Evolutionary conservation across 2,888 invertebrate species (phyloP), one percentile per base, ranked within the genome.

Genomic region (Spisula subtruncata): DNA sequence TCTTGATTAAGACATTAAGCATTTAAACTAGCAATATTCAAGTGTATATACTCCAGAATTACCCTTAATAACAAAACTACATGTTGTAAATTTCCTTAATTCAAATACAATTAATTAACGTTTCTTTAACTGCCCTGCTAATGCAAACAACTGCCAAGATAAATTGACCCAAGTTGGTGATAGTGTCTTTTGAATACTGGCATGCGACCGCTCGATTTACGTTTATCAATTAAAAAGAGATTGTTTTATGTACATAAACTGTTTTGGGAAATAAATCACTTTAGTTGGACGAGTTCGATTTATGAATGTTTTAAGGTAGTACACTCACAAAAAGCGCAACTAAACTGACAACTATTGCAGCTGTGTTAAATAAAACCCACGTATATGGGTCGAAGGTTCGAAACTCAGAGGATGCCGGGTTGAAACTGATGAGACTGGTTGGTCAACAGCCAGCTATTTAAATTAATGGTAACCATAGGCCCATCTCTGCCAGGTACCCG

Each of bases 121-220:
- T 82, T 25, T 81, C 46, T 87, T 87, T 87, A 48, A 79, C 18
- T 48, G 41, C 29, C 10, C 60, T 35, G 60, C 54, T 83, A 48
- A 85, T 60, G 85, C 46, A 90, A 90, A 90, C 71, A 83, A 18
- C 48, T 80, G 54, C 60, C 48, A 32, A 87, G 60, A 90, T 82
- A 87, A 83, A 71, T 41, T 81, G 48, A 60, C 12, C n/a, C 48
- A 60, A 46, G 71, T 89, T 79, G 81, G 71, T 85, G 87, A 85
- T 60, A 51, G 29, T 25, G 25, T 14, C 75, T 41, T 29, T 85
- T 81, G 71, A 82, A 54, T 48, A 66, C 32, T 86, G 89, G 84
- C 84, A 87, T 84, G 83, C 84, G 87, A 87, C 88, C 88, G 66
- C 54, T 75, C 35, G 25, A 82, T 85, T 82, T 75, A 29, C 75